These are phyloP conservation scores for Adineta ricciae DNA, from an alignment of 2,888 invertebrate genomes.

Conservation along the genomic window DNA sequence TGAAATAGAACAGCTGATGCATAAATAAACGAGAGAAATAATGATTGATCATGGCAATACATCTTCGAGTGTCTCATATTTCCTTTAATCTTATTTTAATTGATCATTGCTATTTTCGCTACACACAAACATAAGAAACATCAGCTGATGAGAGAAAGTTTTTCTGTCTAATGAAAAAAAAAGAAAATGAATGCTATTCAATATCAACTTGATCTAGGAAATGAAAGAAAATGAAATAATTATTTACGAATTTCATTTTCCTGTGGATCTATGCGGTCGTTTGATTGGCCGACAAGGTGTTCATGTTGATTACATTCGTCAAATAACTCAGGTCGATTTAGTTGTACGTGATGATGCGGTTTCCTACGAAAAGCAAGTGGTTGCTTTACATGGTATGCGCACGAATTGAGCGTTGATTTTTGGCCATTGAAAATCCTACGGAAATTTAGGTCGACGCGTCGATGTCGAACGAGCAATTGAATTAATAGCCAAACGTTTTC, in stretches of 20 bases:
- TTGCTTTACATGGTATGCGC: constrained; percentile 66
- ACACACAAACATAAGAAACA: no score
- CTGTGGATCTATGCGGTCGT: constrained; percentile 63
- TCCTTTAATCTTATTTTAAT: neutral
- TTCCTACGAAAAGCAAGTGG: constrained; percentile 66
- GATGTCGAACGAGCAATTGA: constrained; percentile 72
- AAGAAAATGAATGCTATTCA: no score
- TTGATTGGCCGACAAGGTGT: constrained; percentile 74
- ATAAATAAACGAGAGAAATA: neutral
- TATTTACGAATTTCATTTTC: constrained; percentile 49
- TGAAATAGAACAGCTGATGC: neutral
- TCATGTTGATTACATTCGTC: constrained; percentile 67
- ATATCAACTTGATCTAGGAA: no score
- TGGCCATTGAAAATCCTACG: neutral
- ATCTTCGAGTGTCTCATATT: neutral
- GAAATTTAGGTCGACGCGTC: constrained; percentile 58
- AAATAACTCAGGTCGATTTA: constrained; percentile 67
- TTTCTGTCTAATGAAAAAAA: no score
- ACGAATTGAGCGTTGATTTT: constrained; percentile 16
- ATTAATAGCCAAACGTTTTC: constrained; percentile 74
- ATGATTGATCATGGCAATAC: neutral
- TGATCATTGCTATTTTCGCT: neutral
- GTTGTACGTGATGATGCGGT: constrained; percentile 68
- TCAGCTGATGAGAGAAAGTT: no score
- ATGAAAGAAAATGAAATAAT: constrained; percentile 25